Evolutionary conservation across 2,797 vertebrate genomes (phyloP), one percentile per base, ranked within the genome.

Genomic region (Ceryle rudis): DNA sequence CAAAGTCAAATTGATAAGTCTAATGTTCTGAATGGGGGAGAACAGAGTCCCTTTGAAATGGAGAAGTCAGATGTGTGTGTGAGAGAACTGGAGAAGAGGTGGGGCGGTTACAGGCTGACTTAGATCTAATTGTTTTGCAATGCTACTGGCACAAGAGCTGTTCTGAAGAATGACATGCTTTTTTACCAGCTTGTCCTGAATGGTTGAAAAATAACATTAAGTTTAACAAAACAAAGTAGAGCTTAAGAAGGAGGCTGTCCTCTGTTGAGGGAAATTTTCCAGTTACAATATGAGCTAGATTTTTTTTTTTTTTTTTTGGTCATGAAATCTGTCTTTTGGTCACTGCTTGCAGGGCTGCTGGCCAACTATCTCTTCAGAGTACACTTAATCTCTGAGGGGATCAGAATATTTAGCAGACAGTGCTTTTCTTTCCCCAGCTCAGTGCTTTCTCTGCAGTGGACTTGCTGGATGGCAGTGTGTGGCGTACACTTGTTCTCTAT

Each of bases 1-100:
- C 49, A 44, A 77, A 85, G 37, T 61, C 31, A 33, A 17, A 17
- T 20, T 46, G 29, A 14, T 42, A 37, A 58, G 35, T 17, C 39
- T 22, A 0, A 16, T 31, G 8, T 61, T 58, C 13, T 55, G 2
- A n/a, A 33, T 1, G 2, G 31, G 54, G 33, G 8, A 31, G 41
- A 28, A 5, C 29, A 10, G 23, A 51, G 60, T 29, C 16, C 8
- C 54, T 89, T 55, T 54, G 31, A 80, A 51, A 70, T 62, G 26
- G 19, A 21, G 55, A 46, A 57, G 57, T 60, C 57, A 35, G 14
- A 47, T n/a, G 33, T 23, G 19, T 65, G 35, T 5, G 4, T 51
- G 52, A 35, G 49, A 74, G 69, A 84, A 16, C n/a, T 49, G 65
- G 51, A 67, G 33, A 61, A 52, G n/a, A 61, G 20, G 22, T 77